Conservation (phyloP, 1,140 invertebrate species). For the Drosophila tristis region DNA sequence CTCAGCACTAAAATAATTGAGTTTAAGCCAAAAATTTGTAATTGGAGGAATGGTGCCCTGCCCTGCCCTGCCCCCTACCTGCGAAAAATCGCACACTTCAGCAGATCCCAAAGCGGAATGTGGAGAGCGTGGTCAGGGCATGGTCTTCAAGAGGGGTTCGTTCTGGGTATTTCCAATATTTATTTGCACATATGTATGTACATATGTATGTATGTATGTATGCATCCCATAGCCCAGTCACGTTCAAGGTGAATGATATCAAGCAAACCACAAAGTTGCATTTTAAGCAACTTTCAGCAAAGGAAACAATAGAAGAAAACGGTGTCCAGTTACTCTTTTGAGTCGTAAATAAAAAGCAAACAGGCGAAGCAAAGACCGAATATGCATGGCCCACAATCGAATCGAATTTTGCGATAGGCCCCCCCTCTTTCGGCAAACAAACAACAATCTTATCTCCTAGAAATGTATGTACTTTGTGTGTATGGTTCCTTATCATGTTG, state of each 20-base stretch:
- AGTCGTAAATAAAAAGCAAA: no score
- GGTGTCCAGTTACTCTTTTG: conserved; percentile 20
- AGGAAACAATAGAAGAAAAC: not conserved
- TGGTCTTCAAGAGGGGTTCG: conserved; percentile 11
- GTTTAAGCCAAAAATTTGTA: conserved; percentile 33
- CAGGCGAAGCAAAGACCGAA: no score
- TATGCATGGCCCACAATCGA: conserved; percentile 12
- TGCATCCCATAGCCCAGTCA: conserved; percentile 62
- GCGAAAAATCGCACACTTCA: conserved; percentile 44
- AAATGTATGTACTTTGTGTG: conserved; percentile 6
- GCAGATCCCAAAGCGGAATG: conserved; percentile 50
- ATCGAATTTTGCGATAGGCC: conserved; percentile 21
- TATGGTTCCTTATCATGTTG: conserved; percentile 36
- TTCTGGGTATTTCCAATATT: conserved; percentile 9
- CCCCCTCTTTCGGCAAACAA: conserved; percentile 17
- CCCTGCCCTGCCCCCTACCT: conserved; percentile 12
- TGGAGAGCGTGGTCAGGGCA: conserved; percentile 50
- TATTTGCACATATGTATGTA: conserved; percentile 21
- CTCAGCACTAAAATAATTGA: conserved; percentile 52
- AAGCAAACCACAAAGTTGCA: conserved; percentile 27
- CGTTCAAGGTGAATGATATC: conserved; percentile 77
- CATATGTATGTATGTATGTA: conserved; percentile 18
- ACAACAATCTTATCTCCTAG: conserved; percentile 13
- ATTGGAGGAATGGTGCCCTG: conserved; percentile 35
- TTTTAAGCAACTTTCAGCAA: not conserved